phyloP scores from a whole-genome alignment of 2,888 invertebrate species.

The Tuta absoluta region DNA sequence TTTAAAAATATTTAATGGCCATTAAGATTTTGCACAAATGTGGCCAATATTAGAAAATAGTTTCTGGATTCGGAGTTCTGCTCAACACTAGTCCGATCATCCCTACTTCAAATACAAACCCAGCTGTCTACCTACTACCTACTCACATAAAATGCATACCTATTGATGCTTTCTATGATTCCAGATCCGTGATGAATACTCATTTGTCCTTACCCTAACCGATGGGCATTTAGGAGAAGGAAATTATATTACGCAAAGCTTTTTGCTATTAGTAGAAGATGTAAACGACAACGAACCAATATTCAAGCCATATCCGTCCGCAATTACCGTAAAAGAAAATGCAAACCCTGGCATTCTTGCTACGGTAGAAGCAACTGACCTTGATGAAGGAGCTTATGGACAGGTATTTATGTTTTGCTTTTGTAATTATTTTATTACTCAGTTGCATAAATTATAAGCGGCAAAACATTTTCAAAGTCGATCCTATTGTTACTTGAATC shows the following conservation, averaged over 20 bases:
- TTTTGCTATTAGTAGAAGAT: conserved; percentile 93
- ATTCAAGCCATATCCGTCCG: conserved; percentile 92
- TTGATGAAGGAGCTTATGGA: conserved; percentile 95
- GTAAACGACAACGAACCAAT: conserved; percentile 95
- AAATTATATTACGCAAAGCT: conserved; percentile 94
- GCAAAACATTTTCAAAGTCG: neutral
- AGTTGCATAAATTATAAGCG: neutral
- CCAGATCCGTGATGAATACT: conserved; percentile 92
- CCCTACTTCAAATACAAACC: too few relatives aligned
- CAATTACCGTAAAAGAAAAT: conserved; percentile 90
- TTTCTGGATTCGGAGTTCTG: too few relatives aligned
- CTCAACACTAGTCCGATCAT: too few relatives aligned
- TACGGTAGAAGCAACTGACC: conserved; percentile 92
- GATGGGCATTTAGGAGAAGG: conserved; percentile 93
- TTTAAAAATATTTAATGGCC: neutral
- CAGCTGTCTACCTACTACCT: too few relatives aligned
- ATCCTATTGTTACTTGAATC: neutral
- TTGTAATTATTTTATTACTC: too few relatives aligned
- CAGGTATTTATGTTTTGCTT: conserved; percentile 78
- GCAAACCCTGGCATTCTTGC: conserved; percentile 87
- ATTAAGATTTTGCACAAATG: neutral
- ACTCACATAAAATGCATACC: neutral
- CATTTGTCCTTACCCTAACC: conserved; percentile 92
- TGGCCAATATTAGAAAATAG: neutral
- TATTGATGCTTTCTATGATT: conserved; percentile 39